Evolutionary conservation across 2,888 invertebrate species (phyloP).

Genomic region (Xiphydria camelus): DNA sequence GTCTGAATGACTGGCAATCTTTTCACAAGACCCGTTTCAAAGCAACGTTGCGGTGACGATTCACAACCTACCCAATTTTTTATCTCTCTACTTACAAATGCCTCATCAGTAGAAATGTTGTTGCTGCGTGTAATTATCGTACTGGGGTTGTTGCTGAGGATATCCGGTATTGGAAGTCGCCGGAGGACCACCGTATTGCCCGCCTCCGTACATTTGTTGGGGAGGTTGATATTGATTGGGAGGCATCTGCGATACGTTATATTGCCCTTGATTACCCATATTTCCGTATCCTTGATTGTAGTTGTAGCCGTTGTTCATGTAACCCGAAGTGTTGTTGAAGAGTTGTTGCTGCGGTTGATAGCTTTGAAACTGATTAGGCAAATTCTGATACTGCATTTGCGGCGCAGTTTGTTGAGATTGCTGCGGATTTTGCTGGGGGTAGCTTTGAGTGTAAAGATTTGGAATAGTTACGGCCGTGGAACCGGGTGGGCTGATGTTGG

Average conservation of each 20-base stretch:
- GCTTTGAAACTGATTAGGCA: slow-evolving; percentile 34
- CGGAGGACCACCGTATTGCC: slow-evolving; percentile 37
- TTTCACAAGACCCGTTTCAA: too few species aligned
- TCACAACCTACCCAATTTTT: too few species aligned
- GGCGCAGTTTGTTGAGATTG: slow-evolving; percentile 7
- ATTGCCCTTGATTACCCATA: slow-evolving; percentile 34
- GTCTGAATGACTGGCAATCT: too few species aligned
- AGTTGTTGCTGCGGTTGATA: slow-evolving; percentile 33
- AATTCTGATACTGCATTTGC: slow-evolving; percentile 18
- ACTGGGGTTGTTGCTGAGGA: slow-evolving; percentile 39
- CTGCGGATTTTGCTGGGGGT: slow-evolving; percentile 6
- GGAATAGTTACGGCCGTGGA: slow-evolving; percentile 13
- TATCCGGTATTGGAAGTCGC: slow-evolving; percentile 33
- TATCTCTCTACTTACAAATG: too few species aligned
- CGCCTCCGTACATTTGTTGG: slow-evolving; percentile 34
- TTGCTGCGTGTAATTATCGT: slow-evolving; percentile 47
- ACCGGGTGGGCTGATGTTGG: slow-evolving; percentile 12
- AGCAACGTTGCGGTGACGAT: too few species aligned
- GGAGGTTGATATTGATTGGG: slow-evolving; percentile 37
- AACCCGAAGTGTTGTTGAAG: slow-evolving; percentile 36
- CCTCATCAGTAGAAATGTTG: slow-evolving; percentile 46
- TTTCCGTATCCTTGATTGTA: slow-evolving; percentile 43
- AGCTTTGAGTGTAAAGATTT: slow-evolving; percentile 4
- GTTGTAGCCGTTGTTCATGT: slow-evolving; percentile 50
- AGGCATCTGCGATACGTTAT: slow-evolving; percentile 23